Base-by-base conservation (phyloP, 2,888 invertebrate species). In the Mesopsocus fuscifrons region DNA sequence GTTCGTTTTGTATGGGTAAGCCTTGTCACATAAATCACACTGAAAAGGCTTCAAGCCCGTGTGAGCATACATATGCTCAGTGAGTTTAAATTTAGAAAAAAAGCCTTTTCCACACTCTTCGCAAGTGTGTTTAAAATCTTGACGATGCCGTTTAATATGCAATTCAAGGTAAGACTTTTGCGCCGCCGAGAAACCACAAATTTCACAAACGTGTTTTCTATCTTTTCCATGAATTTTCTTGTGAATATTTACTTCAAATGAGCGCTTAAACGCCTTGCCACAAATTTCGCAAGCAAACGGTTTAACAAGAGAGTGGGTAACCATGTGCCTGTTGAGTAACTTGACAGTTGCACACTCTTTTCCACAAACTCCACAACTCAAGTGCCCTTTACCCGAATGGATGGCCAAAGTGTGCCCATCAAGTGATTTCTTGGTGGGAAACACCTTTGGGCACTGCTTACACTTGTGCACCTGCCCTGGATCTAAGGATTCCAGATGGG, bases 131-230 rank as follows among this genome's bases (percentile, higher is more conserved):
- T 54, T 56, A 48, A 65, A 70, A 15, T 66, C 65, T 6, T 67
- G 64, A 0, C 66, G 63, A 52, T 76, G 76, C n/a, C 70, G 60
- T 2, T 66, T 60, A 1, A 64, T 57, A 51, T 77, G 76, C 0
- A 67, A 63, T 34, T 68, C 71, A 45, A 76, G 53, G 8, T 52
- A 52, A 17, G 53, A 52, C 35, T 50, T 47, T 46, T 53, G 52
- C 16, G 51, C 45, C 13, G 54, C 51, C 48, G 72, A 71, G 46
- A 71, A 70, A 34, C 49, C 50, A 43, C 54, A 54, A 2, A 50
- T 43, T 22, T 52, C 49, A 41, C 54, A 54, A 6, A 43, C 35
- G 9, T 49, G 47, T 16, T 33, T 41, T 43, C 41, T 46, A 44
- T 41, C 44, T 41, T 32, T 44, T 41, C 41, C 45, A 46, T 15